phyloP scores from a whole-genome alignment of 2,113 vertebrate species.

The Egretta garzetta region DNA sequence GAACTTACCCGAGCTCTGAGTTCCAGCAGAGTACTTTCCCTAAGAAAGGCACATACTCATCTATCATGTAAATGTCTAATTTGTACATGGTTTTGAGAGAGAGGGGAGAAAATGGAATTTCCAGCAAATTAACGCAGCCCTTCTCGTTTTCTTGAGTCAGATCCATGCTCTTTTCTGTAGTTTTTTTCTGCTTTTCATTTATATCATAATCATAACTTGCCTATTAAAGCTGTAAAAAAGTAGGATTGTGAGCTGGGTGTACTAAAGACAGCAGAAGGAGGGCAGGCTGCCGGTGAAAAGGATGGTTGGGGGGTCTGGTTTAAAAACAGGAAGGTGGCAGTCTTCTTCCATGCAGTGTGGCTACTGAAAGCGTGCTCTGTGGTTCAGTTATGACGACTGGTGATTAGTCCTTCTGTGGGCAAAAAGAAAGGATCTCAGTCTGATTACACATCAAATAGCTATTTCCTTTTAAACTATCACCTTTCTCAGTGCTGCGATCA shows the following conservation, averaged over 20 bases:
- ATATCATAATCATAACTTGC: background rate
- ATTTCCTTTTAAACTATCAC: background rate
- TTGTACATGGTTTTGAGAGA: conserved; percentile 63
- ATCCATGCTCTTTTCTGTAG: background rate
- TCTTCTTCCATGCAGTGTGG: background rate
- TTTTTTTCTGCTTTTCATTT: background rate
- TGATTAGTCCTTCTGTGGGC: background rate
- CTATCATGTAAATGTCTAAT: conserved; percentile 71
- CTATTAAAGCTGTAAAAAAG: background rate
- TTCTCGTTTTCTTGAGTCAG: background rate
- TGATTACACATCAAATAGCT: background rate
- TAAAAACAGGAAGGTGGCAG: conserved; percentile 27
- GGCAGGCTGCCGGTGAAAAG: background rate
- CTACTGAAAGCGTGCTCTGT: background rate
- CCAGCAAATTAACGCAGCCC: conserved; percentile 1
- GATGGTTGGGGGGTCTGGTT: background rate
- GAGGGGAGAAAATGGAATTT: conserved; percentile 55
- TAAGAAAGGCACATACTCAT: conserved; percentile 64
- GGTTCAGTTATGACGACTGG: background rate
- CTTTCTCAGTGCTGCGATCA: background rate
- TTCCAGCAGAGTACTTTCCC: conserved; percentile 56
- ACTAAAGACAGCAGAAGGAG: background rate
- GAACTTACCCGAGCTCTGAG: conserved; percentile 44
- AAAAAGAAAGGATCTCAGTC: background rate
- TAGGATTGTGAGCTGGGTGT: background rate